phyloP scores from a whole-genome alignment of 2,113 vertebrate species.

The Castor canadensis region DNA sequence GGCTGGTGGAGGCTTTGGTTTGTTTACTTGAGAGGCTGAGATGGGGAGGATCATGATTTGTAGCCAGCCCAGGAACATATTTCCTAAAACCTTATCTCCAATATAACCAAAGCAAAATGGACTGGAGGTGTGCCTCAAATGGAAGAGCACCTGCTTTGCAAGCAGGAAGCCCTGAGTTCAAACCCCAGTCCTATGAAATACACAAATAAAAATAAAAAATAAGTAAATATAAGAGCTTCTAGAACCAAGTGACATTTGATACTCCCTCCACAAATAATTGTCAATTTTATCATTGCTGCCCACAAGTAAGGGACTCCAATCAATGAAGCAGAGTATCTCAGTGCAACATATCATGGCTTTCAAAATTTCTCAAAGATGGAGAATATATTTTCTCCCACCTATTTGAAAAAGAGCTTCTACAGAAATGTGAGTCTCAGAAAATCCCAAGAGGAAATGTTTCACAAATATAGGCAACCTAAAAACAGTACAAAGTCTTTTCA shows the following conservation, averaged over 20 bases:
- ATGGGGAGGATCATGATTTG: no score
- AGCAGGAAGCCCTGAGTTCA: no score
- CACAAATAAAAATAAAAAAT: no score
- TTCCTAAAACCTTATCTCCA: no score
- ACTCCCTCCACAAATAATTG: conserved; percentile 9
- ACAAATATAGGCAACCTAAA: neutral
- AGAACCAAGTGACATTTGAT: neutral
- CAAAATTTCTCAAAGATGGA: neutral
- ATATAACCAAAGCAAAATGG: no score
- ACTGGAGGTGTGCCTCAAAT: no score
- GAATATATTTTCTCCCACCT: neutral
- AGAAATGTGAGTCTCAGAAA: conserved; percentile 21
- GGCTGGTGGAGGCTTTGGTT: neutral
- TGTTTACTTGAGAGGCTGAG: no score
- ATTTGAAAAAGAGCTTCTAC: conserved; percentile 19
- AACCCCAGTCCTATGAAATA: neutral
- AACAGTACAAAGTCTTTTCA: conserved; percentile 38
- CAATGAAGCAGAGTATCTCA: neutral
- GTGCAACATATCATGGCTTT: neutral
- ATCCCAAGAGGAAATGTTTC: neutral
- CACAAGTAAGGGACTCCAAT: neutral
- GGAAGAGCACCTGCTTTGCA: neutral
- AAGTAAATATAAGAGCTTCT: neutral
- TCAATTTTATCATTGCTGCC: neutral
- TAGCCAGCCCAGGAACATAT: no score